Evolutionary conservation across 2,113 vertebrate species (phyloP).

Genomic region (Taxidea taxus): DNA sequence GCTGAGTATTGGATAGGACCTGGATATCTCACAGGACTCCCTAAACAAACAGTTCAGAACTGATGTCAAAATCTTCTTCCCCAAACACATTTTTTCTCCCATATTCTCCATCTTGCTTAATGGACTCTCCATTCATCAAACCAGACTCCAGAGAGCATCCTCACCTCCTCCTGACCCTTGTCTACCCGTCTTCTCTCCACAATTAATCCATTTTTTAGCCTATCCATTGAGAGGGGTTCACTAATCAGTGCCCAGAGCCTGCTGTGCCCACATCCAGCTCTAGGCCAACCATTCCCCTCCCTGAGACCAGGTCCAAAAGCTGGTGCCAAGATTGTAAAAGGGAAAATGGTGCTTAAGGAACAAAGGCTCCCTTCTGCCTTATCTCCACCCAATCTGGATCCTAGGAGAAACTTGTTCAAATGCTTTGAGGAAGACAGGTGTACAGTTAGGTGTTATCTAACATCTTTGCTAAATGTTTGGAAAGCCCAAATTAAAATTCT

Average conservation of each 20-base stretch:
- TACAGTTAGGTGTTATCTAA: slow-evolving; percentile 27
- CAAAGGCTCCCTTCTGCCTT: neutral
- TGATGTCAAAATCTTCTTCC: neutral
- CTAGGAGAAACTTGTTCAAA: neutral
- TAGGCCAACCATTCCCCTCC: neutral
- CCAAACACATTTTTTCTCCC: neutral
- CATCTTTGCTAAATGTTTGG: slow-evolving; percentile 18
- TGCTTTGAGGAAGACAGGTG: neutral
- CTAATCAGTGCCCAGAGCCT: neutral
- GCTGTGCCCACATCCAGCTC: neutral
- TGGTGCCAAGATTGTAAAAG: neutral
- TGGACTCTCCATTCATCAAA: neutral
- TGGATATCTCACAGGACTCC: neutral
- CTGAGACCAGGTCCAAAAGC: neutral
- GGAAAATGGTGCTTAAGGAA: neutral
- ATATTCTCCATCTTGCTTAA: neutral
- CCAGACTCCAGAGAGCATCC: neutral
- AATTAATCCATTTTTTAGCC: neutral
- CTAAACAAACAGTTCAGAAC: neutral
- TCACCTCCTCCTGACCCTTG: neutral
- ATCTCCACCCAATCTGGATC: neutral
- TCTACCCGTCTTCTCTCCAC: neutral
- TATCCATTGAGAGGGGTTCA: neutral
- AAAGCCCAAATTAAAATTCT: slow-evolving; percentile 25
- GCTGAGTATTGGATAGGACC: neutral